A percentile compares a stretch with the other conserved stretches of the same genome.
Evolutionary conservation across 2,797 vertebrate species (phyloP).

Genomic region (Mareca strepera): DNA sequence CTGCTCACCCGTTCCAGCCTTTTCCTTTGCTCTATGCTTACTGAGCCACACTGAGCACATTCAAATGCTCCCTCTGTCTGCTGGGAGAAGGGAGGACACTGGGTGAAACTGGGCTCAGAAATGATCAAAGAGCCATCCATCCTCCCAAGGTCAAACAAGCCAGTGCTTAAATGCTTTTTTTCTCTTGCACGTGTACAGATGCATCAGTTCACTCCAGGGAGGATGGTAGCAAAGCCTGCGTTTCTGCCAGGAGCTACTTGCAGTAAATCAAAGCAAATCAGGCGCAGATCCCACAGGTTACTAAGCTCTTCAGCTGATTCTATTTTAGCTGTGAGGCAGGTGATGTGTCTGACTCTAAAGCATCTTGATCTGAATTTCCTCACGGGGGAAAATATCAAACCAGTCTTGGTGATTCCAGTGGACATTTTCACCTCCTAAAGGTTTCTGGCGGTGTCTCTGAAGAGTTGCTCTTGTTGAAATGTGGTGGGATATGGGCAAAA

Average conservation of each 20-base stretch:
- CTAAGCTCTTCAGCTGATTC: not conserved
- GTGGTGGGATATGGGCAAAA: not conserved
- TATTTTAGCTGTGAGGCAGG: not conserved
- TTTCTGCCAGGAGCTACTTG: not conserved
- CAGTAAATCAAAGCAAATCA: conserved; percentile 4
- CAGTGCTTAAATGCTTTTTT: not conserved
- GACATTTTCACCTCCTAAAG: not conserved
- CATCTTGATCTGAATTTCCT: not conserved
- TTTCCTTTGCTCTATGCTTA: not conserved
- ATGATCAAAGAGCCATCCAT: not conserved
- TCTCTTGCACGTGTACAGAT: not conserved
- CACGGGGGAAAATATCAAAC: not conserved
- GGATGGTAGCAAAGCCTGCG: not conserved
- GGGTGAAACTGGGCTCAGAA: not conserved
- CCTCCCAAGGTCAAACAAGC: not conserved
- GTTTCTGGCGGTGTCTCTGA: not conserved
- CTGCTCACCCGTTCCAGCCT: rapidly evolving
- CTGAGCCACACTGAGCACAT: not conserved
- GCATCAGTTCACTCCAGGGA: not conserved
- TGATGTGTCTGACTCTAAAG: not conserved
- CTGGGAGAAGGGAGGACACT: not conserved
- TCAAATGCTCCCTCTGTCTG: not conserved
- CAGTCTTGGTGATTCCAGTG: not conserved
- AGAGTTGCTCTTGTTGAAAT: not conserved
- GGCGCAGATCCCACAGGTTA: not conserved